These are phyloP conservation scores for Pleuronectes platessa DNA, from an alignment of 2,113 vertebrate genomes.

Conservation along the genomic window DNA sequence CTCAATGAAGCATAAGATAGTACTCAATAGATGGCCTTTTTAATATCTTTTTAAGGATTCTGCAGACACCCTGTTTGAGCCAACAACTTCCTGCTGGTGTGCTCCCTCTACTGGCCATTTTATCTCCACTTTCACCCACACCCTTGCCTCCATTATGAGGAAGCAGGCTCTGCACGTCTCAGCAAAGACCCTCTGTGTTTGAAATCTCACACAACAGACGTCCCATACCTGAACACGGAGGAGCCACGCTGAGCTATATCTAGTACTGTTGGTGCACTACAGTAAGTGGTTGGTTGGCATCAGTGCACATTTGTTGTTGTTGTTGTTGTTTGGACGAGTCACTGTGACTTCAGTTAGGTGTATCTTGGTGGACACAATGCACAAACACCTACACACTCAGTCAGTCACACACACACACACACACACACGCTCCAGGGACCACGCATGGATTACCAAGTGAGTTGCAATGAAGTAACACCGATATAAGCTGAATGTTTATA, in stretches of 20 bases:
- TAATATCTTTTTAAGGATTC: neutral
- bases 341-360: conserved; percentile 8
- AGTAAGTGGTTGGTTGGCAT: conserved; percentile 47
- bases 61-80: conserved; percentile 44
- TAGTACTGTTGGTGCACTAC: conserved; percentile 49
- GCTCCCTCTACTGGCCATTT: conserved; percentile 57
- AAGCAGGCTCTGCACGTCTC: neutral
- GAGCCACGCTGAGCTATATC: conserved; percentile 8
- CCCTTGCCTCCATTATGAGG: neutral
- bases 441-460: conserved; percentile 41
- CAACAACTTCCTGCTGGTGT: conserved; percentile 21
- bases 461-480: conserved; percentile 40
- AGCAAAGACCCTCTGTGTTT: neutral
- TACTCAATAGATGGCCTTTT: neutral
- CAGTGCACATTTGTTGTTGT: conserved; percentile 45
- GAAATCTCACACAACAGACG: neutral
- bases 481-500: conserved; percentile 35
- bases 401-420: conserved; percentile 60
- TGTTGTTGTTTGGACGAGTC: conserved; percentile 1
- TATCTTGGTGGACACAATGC: conserved; percentile 46
- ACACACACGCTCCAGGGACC: conserved; percentile 59
- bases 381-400: conserved; percentile 35
- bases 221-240: neutral
- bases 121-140: neutral
- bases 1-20: neutral